These are phyloP conservation scores for Solea solea DNA, from an alignment of 2,113 vertebrate species.

Conservation along the genomic window DNA sequence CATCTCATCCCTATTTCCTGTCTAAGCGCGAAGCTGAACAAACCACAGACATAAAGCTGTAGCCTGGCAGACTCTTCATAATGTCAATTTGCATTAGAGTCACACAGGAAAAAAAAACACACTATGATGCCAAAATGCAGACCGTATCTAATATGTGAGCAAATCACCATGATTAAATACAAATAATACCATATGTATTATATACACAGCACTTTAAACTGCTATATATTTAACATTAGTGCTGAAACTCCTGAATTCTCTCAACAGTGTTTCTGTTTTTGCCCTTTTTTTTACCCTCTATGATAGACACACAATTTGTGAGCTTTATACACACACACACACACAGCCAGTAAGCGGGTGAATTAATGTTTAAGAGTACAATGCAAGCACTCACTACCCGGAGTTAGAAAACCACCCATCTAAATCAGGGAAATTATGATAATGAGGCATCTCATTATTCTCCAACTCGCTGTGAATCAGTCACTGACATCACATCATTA, in stretches of 20 bases:
- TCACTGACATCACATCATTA: constrained; percentile 78
- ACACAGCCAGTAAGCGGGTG: constrained; percentile 40
- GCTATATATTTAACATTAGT: not conserved
- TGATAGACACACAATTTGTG: constrained; percentile 22
- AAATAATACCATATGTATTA: not conserved
- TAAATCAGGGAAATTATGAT: constrained; percentile 84
- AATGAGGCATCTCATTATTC: constrained; percentile 80
- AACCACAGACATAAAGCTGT: constrained; percentile 73
- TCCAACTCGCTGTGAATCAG: constrained; percentile 72
- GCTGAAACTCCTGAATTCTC: constrained; percentile 14
- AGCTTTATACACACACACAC: constrained; percentile 7
- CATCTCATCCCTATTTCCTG: constrained; percentile 81
- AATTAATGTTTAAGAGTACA: constrained; percentile 67
- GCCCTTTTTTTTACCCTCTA: constrained; percentile 39
- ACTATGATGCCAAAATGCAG: constrained; percentile 1
- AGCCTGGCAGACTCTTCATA: constrained; percentile 57
- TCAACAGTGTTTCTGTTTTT: constrained; percentile 14
- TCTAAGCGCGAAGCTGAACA: constrained; percentile 69
- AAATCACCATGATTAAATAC: not conserved
- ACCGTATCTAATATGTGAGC: constrained; percentile 6
- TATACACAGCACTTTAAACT: not conserved
- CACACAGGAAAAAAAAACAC: constrained; percentile 19
- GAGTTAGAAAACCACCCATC: constrained; percentile 80
- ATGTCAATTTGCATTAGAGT: constrained; percentile 34
- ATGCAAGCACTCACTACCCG: constrained; percentile 63